Base-by-base conservation (phyloP, 2,113 vertebrate species). In the Pavo muticus region DNA sequence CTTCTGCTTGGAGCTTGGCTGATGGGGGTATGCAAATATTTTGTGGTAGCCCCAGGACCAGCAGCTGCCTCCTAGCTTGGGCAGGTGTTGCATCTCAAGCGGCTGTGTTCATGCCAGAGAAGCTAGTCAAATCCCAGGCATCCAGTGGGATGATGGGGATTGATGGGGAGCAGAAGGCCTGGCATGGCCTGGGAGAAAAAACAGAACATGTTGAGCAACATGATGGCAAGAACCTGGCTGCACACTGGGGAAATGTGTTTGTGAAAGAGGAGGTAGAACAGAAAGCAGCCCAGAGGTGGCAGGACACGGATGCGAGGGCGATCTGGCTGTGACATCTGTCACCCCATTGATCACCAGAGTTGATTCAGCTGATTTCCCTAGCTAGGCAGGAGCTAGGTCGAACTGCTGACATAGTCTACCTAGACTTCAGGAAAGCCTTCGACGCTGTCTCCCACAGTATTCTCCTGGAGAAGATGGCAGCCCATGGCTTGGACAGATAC, bases 211-310 rank as follows among this genome's bases (percentile, higher is more conserved):
- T 8, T 56, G 42, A 81, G 57, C 37, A 50, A 25, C 37, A 10
- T 44, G 77, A n/a, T 15, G 11, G 29, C 50, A 57, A 37, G 35
- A 70, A 32, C 32, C 32, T 48, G 44, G 13, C 45, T n/a, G 45
- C 44, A 69, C 20, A 14, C 1, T 35, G 59, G 11, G 44, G 23
- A 47, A 35, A 47, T 35, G 30, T 0, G 0, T 30, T 4, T 32
- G 56, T 27, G 27, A 44, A 37, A 65, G 12, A 77, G 48, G 24
- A 44, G 50, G 48, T 56, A 27, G 27, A 32, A 40, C 48, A 64
- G 30, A 48, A 79, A 50, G 42, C 0, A 1, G 20, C 14, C 1
- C 35, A 24, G 3, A 5, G 21, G 20, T n/a, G 18, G 32, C 42
- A 50, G 57, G 27, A 35, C 16, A 2, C 14, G 50, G 50, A 52